Percentiles rank a stretch among this genome's conserved stretches.
These are phyloP conservation scores for Fundulus diaphanus DNA, from an alignment of 2,797 vertebrate species.

Conservation along the genomic window DNA sequence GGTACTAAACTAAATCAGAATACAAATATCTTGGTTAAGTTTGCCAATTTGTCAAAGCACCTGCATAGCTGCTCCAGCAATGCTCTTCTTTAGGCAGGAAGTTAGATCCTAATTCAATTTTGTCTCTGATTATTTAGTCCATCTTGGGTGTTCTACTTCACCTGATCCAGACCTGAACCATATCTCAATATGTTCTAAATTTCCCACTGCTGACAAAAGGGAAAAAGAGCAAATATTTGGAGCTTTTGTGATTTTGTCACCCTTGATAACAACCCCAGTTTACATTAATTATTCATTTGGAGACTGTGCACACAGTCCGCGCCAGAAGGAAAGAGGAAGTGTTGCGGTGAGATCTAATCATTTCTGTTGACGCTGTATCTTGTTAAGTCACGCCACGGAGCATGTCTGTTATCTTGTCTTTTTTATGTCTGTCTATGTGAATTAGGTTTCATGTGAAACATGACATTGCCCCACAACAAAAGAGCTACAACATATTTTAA, in stretches of 20 bases:
- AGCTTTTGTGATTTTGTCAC: constrained; percentile 76
- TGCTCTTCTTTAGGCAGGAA: constrained; percentile 23
- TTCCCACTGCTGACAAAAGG: constrained; percentile 62
- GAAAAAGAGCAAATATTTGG: constrained; percentile 69
- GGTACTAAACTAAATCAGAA: constrained; percentile 25
- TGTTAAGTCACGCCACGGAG: constrained; percentile 43
- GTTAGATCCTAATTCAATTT: constrained; percentile 62
- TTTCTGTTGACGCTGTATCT: constrained; percentile 45
- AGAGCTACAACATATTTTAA: not conserved
- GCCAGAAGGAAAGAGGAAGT: constrained; percentile 58
- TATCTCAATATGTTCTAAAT: constrained; percentile 63
- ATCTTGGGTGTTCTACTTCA: constrained; percentile 39
- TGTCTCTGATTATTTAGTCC: constrained; percentile 43
- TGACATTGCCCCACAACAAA: not conserved
- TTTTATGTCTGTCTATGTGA: constrained; percentile 4
- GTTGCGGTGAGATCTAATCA: constrained; percentile 60
- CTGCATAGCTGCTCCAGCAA: constrained; percentile 33
- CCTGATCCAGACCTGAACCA: constrained; percentile 45
- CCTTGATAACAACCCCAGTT: constrained; percentile 80
- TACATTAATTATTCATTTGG: constrained; percentile 82
- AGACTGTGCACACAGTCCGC: constrained; percentile 53
- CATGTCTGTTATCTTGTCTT: constrained; percentile 25
- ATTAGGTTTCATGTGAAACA: not conserved
- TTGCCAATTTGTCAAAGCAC: constrained; percentile 51
- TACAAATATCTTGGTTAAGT: constrained; percentile 36